Evolutionary conservation across 2,113 vertebrate genomes (phyloP).

Genomic region (Ceuthmochares aereus): DNA sequence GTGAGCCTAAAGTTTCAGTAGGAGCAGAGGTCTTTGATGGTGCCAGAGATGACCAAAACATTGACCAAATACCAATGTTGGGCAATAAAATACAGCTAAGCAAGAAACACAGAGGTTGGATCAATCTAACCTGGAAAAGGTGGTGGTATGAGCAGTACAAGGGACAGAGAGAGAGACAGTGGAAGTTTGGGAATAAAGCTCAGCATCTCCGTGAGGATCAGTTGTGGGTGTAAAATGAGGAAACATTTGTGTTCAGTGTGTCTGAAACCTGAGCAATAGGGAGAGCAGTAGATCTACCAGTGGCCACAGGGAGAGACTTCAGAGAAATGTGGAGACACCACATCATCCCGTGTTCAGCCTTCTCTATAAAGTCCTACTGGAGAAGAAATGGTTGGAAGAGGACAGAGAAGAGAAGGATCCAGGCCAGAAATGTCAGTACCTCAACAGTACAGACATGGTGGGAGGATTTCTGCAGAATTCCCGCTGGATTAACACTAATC

Average conservation of each 20-base stretch:
- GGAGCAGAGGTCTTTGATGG: not conserved
- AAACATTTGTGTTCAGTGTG: fast-evolving
- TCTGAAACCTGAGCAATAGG: not conserved
- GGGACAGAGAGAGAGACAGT: not conserved
- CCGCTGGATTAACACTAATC: not conserved
- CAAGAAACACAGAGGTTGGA: not conserved
- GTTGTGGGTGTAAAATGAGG: not conserved
- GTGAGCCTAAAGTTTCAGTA: not conserved
- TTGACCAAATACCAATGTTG: not conserved
- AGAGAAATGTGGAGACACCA: not conserved
- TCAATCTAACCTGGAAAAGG: not conserved
- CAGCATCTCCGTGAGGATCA: not conserved
- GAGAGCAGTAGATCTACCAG: not conserved
- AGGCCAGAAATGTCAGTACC: not conserved
- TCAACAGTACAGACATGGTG: not conserved
- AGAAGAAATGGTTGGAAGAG: not conserved
- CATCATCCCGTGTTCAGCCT: not conserved
- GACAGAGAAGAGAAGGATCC: not conserved
- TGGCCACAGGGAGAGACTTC: fast-evolving
- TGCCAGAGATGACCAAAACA: not conserved
- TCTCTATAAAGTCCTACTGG: not conserved
- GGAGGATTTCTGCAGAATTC: not conserved
- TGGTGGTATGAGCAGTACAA: not conserved
- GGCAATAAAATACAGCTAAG: not conserved
- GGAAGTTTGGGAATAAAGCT: not conserved